phyloP scores from a whole-genome alignment of 1,140 invertebrate species.

The Ceratina australensis region DNA sequence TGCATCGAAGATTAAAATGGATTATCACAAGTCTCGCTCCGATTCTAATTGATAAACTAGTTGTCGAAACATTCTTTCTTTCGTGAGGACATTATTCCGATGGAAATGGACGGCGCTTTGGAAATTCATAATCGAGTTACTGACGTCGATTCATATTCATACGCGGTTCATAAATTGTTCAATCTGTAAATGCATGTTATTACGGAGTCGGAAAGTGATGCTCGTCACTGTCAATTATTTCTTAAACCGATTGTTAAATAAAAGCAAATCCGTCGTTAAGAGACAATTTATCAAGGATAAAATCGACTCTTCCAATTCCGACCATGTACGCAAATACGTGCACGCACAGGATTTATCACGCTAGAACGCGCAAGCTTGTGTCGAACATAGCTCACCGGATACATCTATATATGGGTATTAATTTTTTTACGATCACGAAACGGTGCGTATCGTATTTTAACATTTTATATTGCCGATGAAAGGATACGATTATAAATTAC shows the following conservation, averaged over 20 bases:
- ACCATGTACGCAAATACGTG: constrained; percentile 2
- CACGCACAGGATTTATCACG: constrained; percentile 13
- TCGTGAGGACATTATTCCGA: neutral
- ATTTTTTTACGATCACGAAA: too few relatives aligned
- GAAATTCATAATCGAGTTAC: neutral
- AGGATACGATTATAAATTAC: neutral
- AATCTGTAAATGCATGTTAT: neutral
- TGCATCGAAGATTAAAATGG: neutral
- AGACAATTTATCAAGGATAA: neutral
- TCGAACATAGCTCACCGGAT: neutral
- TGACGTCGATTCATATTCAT: neutral
- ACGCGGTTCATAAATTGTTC: neutral
- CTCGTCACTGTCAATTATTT: neutral
- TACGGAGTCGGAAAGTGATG: too few relatives aligned
- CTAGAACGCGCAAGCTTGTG: constrained; percentile 12
- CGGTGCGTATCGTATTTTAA: too few relatives aligned
- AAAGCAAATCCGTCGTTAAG: neutral
- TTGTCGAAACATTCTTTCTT: neutral
- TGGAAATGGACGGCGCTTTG: neutral
- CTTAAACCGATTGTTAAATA: neutral
- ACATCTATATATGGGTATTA: too few relatives aligned
- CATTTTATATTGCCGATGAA: neutral
- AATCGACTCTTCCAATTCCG: constrained; percentile 20
- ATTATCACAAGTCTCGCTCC: constrained; percentile 3
- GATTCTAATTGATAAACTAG: constrained; percentile 9